Conservation (phyloP, 2,113 vertebrate species). For the Upupa epops region DNA sequence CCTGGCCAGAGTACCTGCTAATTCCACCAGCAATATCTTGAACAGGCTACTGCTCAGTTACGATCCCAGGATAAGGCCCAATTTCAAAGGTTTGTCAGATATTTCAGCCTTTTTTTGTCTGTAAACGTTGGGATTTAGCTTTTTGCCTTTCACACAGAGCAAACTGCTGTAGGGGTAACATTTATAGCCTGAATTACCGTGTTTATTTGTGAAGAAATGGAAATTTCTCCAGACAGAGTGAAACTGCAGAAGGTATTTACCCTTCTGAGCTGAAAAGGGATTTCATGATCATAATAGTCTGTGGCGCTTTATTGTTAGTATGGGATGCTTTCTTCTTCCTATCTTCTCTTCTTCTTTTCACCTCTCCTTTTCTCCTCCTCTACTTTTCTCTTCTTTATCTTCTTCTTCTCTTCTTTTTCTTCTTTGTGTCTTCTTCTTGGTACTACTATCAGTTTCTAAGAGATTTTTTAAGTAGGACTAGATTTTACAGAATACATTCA, state of each 20-base stretch:
- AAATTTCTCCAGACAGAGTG: background rate
- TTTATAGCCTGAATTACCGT: background rate
- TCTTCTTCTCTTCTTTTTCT: no score
- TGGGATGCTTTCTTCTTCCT: no score
- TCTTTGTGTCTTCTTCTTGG: no score
- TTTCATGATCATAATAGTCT: background rate
- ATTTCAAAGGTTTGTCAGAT: slow-evolving; percentile 92
- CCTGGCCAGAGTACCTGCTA: slow-evolving; percentile 90
- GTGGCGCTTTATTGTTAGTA: background rate
- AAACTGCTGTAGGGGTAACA: background rate
- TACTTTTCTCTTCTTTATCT: no score
- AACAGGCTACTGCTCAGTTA: slow-evolving; percentile 93
- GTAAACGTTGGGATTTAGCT: background rate
- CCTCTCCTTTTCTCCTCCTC: no score
- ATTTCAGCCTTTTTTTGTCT: background rate
- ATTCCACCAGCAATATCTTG: slow-evolving; percentile 96
- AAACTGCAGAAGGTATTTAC: background rate
- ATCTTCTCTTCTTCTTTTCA: no score
- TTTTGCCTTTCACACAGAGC: background rate
- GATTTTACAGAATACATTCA: background rate
- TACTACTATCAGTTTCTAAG: background rate
- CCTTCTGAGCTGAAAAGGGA: background rate
- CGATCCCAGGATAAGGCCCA: slow-evolving; percentile 95
- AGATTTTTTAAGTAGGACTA: background rate
- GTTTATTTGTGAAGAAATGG: background rate